Evolutionary conservation across 2,888 invertebrate species (phyloP).

Genomic region (Cosmopolites sordidus): DNA sequence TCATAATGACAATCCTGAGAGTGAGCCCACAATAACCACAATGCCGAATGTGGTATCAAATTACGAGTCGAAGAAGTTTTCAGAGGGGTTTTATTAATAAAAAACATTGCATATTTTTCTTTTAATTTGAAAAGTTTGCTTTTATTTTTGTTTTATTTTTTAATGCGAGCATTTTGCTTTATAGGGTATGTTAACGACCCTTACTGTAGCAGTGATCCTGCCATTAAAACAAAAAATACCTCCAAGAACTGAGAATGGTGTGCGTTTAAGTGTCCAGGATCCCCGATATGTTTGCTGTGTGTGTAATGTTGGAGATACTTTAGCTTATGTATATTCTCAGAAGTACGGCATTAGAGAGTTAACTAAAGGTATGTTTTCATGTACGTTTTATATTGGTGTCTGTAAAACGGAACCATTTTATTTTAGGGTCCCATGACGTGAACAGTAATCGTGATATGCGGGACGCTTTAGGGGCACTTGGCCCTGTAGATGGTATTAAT

Average conservation of each 20-base stretch:
- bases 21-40: no score
- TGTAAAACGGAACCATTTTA: neutral
- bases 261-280: constrained; percentile 29
- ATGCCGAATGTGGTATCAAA: no score
- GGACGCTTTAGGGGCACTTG: constrained; percentile 82
- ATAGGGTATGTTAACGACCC: constrained; percentile 71
- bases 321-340: constrained; percentile 80
- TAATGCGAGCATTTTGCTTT: no score
- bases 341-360: constrained; percentile 77
- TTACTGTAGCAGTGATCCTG: constrained; percentile 74
- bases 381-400: neutral
- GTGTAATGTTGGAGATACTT: constrained; percentile 84
- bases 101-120: no score
- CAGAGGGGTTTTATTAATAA: no score
- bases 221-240: constrained; percentile 50
- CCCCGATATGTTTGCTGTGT: constrained; percentile 70
- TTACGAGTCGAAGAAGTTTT: no score
- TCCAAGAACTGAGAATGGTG: constrained; percentile 15
- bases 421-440: constrained; percentile 74
- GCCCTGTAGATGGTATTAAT: constrained; percentile 78
- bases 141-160: neutral
- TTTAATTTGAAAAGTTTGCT: neutral
- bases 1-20: no score
- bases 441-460: constrained; percentile 80
- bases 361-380: constrained; percentile 57